Evolutionary conservation across 2,113 vertebrate species (phyloP).

Genomic region (Osmerus mordax): DNA sequence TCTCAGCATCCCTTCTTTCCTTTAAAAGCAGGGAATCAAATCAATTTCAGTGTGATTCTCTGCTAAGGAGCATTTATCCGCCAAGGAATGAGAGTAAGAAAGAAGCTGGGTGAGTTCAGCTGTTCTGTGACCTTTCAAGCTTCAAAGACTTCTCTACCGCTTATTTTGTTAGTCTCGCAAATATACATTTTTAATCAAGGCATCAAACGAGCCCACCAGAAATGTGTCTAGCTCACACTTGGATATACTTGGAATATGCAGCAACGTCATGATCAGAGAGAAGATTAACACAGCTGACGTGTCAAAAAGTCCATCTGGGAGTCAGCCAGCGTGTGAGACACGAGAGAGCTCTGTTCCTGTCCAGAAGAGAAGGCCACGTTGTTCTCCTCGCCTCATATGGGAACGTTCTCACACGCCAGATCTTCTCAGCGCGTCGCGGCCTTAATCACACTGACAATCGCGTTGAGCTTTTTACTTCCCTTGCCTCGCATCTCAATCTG

Average conservation of each 20-base stretch:
- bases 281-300: neutral
- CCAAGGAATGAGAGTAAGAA: neutral
- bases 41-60: slow-evolving; percentile 8
- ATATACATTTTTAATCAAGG: slow-evolving; percentile 49
- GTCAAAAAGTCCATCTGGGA: neutral
- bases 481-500: neutral
- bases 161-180: slow-evolving; percentile 29
- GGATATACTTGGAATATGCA: too few species aligned
- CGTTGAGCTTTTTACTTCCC: neutral
- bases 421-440: neutral
- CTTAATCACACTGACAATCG: neutral
- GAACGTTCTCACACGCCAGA: neutral
- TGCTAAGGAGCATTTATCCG: neutral
- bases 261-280: neutral
- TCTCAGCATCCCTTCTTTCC: neutral
- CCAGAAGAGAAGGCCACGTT: neutral
- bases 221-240: too few species aligned
- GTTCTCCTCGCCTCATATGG: neutral
- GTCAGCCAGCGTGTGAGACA: neutral
- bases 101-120: slow-evolving; percentile 1
- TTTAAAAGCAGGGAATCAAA: slow-evolving; percentile 10
- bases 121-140: slow-evolving; percentile 23
- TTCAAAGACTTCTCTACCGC: slow-evolving; percentile 15
- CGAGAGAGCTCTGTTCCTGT: neutral
- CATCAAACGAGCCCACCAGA: slow-evolving; percentile 47